phyloP scores from a whole-genome alignment of 2,888 invertebrate genomes.

The Athalia rosae region DNA sequence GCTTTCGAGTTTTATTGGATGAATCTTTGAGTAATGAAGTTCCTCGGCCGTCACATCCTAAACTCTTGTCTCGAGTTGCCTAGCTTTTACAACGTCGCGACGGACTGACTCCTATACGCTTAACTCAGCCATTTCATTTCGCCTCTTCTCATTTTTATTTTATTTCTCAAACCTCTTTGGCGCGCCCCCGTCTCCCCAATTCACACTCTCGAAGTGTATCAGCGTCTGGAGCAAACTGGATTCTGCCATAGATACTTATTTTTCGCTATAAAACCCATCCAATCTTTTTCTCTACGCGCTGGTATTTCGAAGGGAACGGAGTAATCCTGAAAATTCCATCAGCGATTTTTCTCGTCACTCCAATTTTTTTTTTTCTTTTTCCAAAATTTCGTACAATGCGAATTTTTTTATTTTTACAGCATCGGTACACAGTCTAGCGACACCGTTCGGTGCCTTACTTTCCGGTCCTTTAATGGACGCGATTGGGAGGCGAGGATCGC shows the following conservation, averaged over 20 bases:
- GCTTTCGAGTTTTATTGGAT: slow-evolving; percentile 16
- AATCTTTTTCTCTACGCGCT: slow-evolving; percentile 15
- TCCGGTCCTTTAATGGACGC: slow-evolving; percentile 84
- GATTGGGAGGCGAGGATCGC: slow-evolving; percentile 80
- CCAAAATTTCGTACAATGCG: background rate
- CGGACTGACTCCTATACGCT: background rate
- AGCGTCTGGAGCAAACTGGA: slow-evolving; percentile 7
- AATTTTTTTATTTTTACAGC: slow-evolving; percentile 74
- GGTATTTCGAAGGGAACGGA: background rate
- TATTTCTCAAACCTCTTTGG: background rate
- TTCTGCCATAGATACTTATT: background rate
- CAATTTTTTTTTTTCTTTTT: too few species aligned
- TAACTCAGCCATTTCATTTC: background rate
- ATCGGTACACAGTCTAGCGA: slow-evolving; percentile 86
- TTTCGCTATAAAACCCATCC: background rate
- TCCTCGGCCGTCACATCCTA: background rate
- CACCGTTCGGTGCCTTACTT: slow-evolving; percentile 83
- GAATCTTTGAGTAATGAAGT: background rate
- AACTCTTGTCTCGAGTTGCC: background rate
- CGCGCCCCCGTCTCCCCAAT: too few species aligned
- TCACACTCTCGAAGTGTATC: background rate
- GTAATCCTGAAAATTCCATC: background rate
- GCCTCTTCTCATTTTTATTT: background rate
- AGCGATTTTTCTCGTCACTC: background rate
- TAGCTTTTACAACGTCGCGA: background rate